These are phyloP conservation scores for Alectura lathami DNA, from an alignment of 2,113 vertebrate genomes.

Conservation along the genomic window DNA sequence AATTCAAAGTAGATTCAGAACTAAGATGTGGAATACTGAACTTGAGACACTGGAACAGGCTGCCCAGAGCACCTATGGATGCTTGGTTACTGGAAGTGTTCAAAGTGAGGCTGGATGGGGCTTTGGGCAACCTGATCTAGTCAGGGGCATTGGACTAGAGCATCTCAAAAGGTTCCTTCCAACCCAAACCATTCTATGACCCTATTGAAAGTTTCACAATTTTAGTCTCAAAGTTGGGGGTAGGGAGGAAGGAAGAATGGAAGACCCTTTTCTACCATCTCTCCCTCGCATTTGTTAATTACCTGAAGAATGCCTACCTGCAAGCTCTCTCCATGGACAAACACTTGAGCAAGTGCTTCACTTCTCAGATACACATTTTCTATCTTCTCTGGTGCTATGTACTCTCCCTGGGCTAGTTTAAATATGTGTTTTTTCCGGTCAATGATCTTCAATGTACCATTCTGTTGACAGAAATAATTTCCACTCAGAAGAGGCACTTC, in stretches of 20 bases:
- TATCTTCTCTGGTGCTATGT: constrained; percentile 98
- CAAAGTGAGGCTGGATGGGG: neutral
- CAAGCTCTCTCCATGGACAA: constrained; percentile 94
- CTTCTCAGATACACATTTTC: constrained; percentile 89
- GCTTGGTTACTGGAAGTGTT: neutral
- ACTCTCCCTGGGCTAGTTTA: constrained; percentile 97
- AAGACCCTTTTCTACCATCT: neutral
- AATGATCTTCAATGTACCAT: constrained; percentile 92
- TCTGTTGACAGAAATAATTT: constrained; percentile 77
- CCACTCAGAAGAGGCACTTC: neutral
- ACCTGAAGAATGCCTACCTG: constrained; percentile 79
- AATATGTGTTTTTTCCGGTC: constrained; percentile 99
- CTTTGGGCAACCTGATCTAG: neutral
- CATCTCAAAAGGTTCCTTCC: neutral
- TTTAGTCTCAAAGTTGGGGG: neutral
- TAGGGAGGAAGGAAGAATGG: neutral
- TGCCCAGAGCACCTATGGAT: neutral
- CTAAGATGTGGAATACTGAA: neutral
- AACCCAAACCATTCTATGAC: neutral
- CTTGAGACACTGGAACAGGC: neutral
- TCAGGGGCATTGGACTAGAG: neutral
- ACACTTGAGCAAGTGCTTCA: constrained; percentile 90
- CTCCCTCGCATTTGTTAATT: neutral
- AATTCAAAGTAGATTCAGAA: neutral
- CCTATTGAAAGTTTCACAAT: neutral